These are phyloP conservation scores for Pangasianodon hypophthalmus DNA, from an alignment of 2,113 vertebrate species.

Conservation along the genomic window DNA sequence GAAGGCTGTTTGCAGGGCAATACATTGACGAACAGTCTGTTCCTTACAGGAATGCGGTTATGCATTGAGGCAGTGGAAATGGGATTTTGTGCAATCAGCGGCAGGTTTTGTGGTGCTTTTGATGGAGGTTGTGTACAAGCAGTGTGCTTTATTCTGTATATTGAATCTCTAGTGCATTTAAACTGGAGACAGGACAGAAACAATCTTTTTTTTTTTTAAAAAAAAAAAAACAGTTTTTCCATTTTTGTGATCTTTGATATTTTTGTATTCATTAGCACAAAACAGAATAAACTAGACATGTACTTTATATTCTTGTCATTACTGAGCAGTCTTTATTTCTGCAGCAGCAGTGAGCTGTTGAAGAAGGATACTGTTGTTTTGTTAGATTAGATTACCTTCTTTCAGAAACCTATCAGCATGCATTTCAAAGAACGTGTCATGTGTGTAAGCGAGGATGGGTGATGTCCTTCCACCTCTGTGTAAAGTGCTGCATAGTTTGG, in stretches of 20 bases:
- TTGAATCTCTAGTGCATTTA: not conserved
- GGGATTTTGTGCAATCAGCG: not conserved
- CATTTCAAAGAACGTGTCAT: not conserved
- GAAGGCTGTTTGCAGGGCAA: not conserved
- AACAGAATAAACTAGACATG: not conserved
- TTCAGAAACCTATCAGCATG: not conserved
- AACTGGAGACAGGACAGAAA: not conserved
- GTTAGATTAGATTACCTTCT: not conserved
- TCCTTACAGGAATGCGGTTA: not conserved
- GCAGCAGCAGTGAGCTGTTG: not conserved
- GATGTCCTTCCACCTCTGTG: not conserved
- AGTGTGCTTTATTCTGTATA: not conserved
- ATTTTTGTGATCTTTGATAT: not conserved
- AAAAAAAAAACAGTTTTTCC: not conserved
- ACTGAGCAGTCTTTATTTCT: not conserved
- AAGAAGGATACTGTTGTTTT: not conserved
- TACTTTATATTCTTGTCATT: too few relatives aligned
- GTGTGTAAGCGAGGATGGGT: slow-evolving; percentile 6
- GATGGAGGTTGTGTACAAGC: not conserved
- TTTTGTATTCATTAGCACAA: not conserved
- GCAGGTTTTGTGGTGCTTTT: not conserved
- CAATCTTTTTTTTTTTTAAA: not conserved
- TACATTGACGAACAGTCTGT: not conserved
- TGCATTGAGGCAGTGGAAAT: not conserved
- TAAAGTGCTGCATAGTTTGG: slow-evolving; percentile 27